Evolutionary conservation across 2,888 invertebrate species (phyloP), one percentile per base, ranked within the genome.

Genomic region (Lamellibrachia satsuma): DNA sequence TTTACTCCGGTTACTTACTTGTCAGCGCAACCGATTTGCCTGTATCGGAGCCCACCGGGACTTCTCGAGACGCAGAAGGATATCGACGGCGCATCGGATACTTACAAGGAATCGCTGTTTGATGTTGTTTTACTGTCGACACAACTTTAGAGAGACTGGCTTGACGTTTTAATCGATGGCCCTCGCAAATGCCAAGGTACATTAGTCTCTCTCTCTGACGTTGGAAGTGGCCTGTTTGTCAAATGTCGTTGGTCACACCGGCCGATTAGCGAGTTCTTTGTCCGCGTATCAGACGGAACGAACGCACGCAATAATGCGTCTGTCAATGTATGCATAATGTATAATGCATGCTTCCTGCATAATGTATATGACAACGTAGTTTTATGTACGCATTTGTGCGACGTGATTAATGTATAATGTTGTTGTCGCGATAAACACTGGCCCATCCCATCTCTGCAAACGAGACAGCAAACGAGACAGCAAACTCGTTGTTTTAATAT

Each of bases 121-220:
- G 75, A 75, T 75, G 75, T 75, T 75, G 75, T 75, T 75, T 75
- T 75, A 75, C 75, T 75, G 75, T 75, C 75, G n/a, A 15, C 22
- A 75, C 75, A 75, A 75, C 22, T 75, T 75, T 75, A 75, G 75
- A 15, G 75, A 6, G 15, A 75, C 22, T n/a, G 75, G 22, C 15
- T 22, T 75, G 75, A 75, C 75, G 75, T 75, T 75, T 75, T 75
- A 75, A 75, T 75, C 75, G 75, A 75, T 75, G n/a, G 75, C n/a
- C 22, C 22, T 75, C 75, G 75, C n/a, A 75, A 75, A 22, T 75
- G 75, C 75, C 15, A n/a, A 15, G 75, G 22, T 22, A n/a, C 75
- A 22, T 75, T 75, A 75, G 75, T 75, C 6, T 75, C 22, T n/a
- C 22, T 75, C 22, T 22, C 75, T 39, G 15, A 75, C 75, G 22